Evolutionary conservation across 2,113 vertebrate species (phyloP), one percentile per base, ranked within the genome.

Genomic region (Phycodurus eques): DNA sequence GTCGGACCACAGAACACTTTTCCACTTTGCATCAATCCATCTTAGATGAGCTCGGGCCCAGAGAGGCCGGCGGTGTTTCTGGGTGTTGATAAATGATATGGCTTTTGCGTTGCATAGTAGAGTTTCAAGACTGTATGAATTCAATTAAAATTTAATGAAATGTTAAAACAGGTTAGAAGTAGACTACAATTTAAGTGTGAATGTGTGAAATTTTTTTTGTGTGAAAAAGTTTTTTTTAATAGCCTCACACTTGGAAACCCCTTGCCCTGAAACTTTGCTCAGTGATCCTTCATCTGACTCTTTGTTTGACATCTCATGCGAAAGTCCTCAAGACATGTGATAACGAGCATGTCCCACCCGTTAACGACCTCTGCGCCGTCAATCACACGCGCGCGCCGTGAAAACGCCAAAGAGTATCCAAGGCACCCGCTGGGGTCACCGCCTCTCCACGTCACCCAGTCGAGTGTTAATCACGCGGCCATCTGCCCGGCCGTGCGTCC

Each of bases 391-490:
- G 31, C 54, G 11, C 54, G 54, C 8, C 54, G 13, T n/a, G 63
- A 68, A 76, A 78, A 78, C 70, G 70, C 75, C 57, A 81, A 76
- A 71, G 63, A 47, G 62, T n/a, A 2, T 46, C 60, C 11, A 33
- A 31, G 51, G 13, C 22, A 31, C 44, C n/a, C 64, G 44, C 43
- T 15, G 42, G 42, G 65, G 66, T 68, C 69, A 62, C 43, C 42
- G 39, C 42, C 75, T 77, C 42, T 33, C 63, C 39, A 70, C 84
- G 60, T 82, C 69, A 77, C 81, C 71, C 71, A 73, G 57, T 78
- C 8, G 64, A 79, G 31, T 75, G 83, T 77, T 88, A 87, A 88
- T 89, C 81, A 63, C 44, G 71, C 67, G 62, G 72, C 88, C 88
- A 88, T 87, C 88, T 90, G 89, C 82, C 73, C 70, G 17, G 69